phyloP scores from a whole-genome alignment of 2,113 vertebrate genomes.

The Heptranchias perlo region DNA sequence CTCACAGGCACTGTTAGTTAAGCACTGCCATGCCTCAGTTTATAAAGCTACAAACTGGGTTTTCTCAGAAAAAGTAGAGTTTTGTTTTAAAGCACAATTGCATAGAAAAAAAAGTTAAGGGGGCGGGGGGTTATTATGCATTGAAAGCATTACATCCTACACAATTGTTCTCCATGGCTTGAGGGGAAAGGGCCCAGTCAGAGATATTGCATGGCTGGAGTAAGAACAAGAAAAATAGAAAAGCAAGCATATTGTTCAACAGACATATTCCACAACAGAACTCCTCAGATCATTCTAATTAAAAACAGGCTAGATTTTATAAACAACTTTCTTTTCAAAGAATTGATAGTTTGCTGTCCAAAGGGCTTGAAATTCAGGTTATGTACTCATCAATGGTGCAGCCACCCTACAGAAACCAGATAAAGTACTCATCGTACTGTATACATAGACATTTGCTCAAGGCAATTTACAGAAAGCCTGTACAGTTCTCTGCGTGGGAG shows the following conservation, averaged over 20 bases:
- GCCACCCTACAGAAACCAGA: not conserved
- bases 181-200: not conserved
- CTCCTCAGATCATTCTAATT: not conserved
- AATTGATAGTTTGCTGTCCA: not conserved
- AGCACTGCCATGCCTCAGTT: not conserved
- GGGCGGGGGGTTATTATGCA: not conserved
- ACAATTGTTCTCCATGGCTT: not conserved
- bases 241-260: not conserved
- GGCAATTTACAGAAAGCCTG: not conserved
- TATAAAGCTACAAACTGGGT: not conserved
- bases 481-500: not conserved
- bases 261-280: not conserved
- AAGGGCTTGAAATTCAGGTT: not conserved
- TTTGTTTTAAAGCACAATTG: not conserved
- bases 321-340: not conserved
- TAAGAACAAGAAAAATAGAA: not conserved
- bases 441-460: not conserved
- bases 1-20: too few relatives aligned
- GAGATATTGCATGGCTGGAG: not conserved
- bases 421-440: not conserved
- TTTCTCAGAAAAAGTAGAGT: not conserved
- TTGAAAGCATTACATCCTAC: not conserved
- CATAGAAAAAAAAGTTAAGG: not conserved
- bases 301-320: not conserved
- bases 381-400: too few relatives aligned